Conservation (phyloP, 2,797 vertebrate genomes). For the Chromobotia macracanthus region DNA sequence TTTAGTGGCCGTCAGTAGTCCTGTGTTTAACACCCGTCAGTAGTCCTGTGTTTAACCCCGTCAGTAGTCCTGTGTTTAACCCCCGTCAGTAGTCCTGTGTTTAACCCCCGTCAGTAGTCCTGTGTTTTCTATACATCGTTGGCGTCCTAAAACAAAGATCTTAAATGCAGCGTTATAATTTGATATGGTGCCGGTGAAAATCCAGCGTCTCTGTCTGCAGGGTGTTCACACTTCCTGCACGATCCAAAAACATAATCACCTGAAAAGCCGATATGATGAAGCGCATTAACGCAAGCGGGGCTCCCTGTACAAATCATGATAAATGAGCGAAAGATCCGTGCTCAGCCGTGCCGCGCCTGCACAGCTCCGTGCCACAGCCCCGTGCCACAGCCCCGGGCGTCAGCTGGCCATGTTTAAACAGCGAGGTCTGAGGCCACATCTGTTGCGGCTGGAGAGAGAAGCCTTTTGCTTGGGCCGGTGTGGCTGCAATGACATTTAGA, state of each 20-base stretch:
- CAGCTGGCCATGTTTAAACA: constrained; percentile 47
- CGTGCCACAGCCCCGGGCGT: constrained; percentile 30
- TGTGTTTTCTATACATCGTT: neutral
- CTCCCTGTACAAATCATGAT: constrained; percentile 47
- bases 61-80: too few species aligned
- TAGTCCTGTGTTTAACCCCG: constrained; percentile 16
- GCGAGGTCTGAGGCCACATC: constrained; percentile 46
- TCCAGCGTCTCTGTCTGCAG: neutral
- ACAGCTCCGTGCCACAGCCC: constrained; percentile 1
- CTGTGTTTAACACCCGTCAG: neutral
- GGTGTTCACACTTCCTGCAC: constrained; percentile 1
- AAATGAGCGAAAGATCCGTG: constrained; percentile 31
- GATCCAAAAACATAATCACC: constrained; percentile 22
- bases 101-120: neutral
- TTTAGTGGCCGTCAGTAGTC: constrained; percentile 4
- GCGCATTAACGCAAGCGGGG: constrained; percentile 13
- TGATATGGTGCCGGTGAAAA: neutral
- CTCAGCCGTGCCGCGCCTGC: constrained; percentile 42
- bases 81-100: constrained; percentile 3
- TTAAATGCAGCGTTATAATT: neutral
- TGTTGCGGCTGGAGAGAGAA: constrained; percentile 38
- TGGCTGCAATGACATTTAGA: constrained; percentile 57
- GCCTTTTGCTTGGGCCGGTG: constrained; percentile 29
- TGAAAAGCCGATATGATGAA: constrained; percentile 11
- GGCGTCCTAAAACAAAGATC: neutral